These are phyloP conservation scores for Phalanger gymnotis DNA, from an alignment of 2,797 vertebrate species.

Conservation along the genomic window DNA sequence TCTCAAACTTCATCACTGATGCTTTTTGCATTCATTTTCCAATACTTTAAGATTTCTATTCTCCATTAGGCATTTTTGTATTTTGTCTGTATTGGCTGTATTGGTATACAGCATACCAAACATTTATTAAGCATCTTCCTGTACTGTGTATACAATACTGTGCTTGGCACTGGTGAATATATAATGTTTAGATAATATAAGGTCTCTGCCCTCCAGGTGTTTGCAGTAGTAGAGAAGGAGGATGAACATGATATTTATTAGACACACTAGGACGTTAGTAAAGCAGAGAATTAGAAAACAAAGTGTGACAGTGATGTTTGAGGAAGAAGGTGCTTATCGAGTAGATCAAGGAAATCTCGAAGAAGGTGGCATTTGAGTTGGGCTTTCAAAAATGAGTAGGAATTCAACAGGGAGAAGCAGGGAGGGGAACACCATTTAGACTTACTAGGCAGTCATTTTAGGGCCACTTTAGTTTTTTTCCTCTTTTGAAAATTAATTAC, in stretches of 20 bases:
- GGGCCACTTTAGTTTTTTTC: constrained; percentile 55
- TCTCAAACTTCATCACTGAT: constrained; percentile 54
- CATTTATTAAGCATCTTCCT: constrained; percentile 34
- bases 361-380: background rate
- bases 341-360: background rate
- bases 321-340: background rate
- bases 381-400: background rate
- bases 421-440: constrained; percentile 35
- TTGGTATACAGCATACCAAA: background rate
- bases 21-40: constrained; percentile 62
- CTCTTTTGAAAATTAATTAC: constrained; percentile 21
- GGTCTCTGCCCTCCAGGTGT: background rate
- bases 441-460: constrained; percentile 60
- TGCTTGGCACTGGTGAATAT: background rate
- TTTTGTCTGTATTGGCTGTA: constrained; percentile 58
- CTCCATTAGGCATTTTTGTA: constrained; percentile 59
- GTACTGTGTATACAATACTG: background rate
- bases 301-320: background rate
- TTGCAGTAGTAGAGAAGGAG: background rate
- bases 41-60: constrained; percentile 66
- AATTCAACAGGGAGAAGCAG: background rate
- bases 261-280: background rate
- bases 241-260: background rate
- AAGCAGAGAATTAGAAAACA: background rate
- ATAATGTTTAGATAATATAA: background rate